Conservation (phyloP, 1,140 invertebrate genomes). For the Brachionus manjavacas region DNA sequence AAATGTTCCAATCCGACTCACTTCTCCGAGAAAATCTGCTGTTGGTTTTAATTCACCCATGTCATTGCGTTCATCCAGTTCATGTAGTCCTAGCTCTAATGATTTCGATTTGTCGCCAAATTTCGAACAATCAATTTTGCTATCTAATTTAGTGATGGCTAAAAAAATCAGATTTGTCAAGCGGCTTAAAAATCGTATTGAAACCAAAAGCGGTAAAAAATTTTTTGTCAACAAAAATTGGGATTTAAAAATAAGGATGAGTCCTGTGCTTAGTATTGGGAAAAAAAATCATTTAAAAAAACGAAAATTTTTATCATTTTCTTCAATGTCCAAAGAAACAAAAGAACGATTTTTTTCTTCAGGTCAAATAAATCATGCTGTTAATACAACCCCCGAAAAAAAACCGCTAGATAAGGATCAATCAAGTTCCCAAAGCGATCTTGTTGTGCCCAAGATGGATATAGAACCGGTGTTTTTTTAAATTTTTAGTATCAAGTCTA, state of each 20-base stretch:
- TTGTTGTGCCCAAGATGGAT: neutral
- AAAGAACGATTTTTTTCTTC: neutral
- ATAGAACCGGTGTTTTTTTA: constrained; percentile 11
- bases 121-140: neutral
- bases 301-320: constrained; percentile 18
- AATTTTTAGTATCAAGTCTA: neutral
- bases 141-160: neutral
- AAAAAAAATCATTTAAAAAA: neutral
- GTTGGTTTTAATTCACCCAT: neutral
- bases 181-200: constrained; percentile 19
- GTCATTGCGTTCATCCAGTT: neutral
- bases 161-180: constrained; percentile 36
- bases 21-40: neutral
- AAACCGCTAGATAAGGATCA: neutral
- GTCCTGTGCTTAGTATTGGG: neutral
- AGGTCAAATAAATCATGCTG: neutral
- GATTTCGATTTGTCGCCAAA: neutral
- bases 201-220: constrained; percentile 6
- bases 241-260: neutral
- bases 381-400: neutral
- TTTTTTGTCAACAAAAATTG: neutral
- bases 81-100: neutral
- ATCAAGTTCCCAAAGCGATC: neutral
- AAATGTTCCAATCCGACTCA: constrained; percentile 11
- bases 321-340: neutral